Base-by-base conservation (phyloP, 2,797 vertebrate genomes). In the Agapornis canus region DNA sequence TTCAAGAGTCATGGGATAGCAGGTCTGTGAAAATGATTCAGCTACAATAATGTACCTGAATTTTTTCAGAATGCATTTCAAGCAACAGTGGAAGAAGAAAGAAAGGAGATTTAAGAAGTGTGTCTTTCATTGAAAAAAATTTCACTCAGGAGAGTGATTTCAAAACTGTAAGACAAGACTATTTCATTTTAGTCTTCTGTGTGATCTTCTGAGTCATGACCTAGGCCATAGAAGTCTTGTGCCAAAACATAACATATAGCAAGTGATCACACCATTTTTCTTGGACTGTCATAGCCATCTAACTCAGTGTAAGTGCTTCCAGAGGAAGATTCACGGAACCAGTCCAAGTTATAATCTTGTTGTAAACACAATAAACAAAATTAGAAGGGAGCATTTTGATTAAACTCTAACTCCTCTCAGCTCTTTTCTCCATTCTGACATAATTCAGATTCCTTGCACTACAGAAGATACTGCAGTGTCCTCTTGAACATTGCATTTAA, bases 1-100 rank as follows among this genome's bases (percentile, higher is more conserved):
- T 47, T 77, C 43, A 91, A 52, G 26, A 39, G 59, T 39, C 39
- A 49, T 29, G 20, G 29, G 66, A 37, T 61, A 91, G 39, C 39
- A 89, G 49, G 47, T 72, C 75, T 93, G 60, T 59, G 39, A 91
- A 94, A 96, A 94, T 64, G 31, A 73, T 68, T 63, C 23, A 3
- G 23, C 7, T 83, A 47, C 35, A 56, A n/a, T 65, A 52, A 3
- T 23, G 27, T 66, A 19, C 60, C 75, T 78, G 18, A 35, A 17
- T 57, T 89, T 84, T 95, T 93, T 42, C 76, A 64, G 48, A 84
- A n/a, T 42, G 4, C 23, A 9, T 95, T 89, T 92, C 54, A 63
- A 81, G 8, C 12, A 57, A 54, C 13, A 21, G 5, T 51, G 31
- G 57, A 83, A 68, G 52, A 90, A 29, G 6, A 18, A 77, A 42